phyloP scores from a whole-genome alignment of 2,888 invertebrate genomes.

The Parapristionchus giblindavisi region DNA sequence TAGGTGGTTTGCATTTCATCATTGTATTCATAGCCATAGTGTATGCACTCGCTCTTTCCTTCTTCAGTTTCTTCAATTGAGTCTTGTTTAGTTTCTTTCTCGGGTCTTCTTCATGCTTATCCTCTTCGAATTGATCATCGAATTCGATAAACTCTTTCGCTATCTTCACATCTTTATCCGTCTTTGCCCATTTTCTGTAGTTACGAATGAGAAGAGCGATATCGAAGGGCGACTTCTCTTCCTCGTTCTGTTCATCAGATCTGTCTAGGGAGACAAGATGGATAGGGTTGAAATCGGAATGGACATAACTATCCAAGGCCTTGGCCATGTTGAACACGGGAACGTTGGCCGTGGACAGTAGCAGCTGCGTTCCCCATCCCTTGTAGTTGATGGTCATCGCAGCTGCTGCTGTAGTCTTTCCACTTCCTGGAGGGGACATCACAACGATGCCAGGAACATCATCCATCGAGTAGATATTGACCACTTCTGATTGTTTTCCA shows the following conservation, averaged over 20 bases:
- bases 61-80: background rate
- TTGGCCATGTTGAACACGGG: constrained; percentile 5
- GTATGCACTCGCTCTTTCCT: background rate
- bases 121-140: no score
- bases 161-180: background rate
- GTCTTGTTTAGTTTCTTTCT: background rate
- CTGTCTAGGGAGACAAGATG: background rate
- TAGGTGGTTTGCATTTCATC: background rate
- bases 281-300: background rate
- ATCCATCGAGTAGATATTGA: no score
- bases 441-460: no score
- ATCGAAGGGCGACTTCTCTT: background rate
- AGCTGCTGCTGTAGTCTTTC: background rate
- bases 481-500: no score
- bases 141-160: no score
- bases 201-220: background rate
- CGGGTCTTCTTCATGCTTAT: no score
- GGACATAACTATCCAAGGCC: background rate
- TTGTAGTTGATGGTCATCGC: background rate
- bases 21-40: no score
- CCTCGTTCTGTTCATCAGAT: background rate
- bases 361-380: background rate
- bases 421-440: background rate
- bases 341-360: background rate
- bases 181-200: no score